Evolutionary conservation across 2,888 invertebrate species (phyloP).

Genomic region (Sinelater perroti): DNA sequence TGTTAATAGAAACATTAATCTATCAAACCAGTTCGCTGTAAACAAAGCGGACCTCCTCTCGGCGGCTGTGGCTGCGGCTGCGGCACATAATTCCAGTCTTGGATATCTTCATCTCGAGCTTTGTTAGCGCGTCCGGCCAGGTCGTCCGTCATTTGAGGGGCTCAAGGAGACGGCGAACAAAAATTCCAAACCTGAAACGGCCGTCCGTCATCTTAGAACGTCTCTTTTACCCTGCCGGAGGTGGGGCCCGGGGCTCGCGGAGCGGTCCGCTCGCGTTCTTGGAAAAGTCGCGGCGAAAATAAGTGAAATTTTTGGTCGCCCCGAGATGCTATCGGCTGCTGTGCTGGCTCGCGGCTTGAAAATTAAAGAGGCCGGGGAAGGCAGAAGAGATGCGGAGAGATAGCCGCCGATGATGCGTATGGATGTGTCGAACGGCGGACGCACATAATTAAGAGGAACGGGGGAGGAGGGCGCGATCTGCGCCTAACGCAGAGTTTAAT

Average conservation of each 20-base stretch:
- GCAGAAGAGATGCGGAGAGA: constrained; percentile 1
- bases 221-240: constrained; percentile 36
- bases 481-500: constrained; percentile 1
- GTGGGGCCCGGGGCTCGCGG: constrained; percentile 1
- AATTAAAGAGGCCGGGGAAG: background rate
- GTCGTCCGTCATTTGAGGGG: constrained; percentile 45
- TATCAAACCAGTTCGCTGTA: constrained; percentile 42
- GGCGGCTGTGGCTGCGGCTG: constrained; percentile 32
- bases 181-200: constrained; percentile 66
- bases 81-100: constrained; percentile 36
- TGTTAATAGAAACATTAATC: constrained; percentile 43
- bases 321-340: too few species aligned
- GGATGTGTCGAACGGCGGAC: too few species aligned
- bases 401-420: too few species aligned
- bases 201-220: constrained; percentile 42
- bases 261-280: constrained; percentile 6
- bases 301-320: constrained; percentile 1
- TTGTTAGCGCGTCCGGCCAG: constrained; percentile 45
- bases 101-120: constrained; percentile 44
- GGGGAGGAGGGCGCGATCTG: background rate
- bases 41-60: constrained; percentile 38
- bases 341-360: too few species aligned
- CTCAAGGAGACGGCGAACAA: constrained; percentile 51
- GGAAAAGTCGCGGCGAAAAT: background rate
- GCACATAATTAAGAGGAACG: too few species aligned